phyloP scores from a whole-genome alignment of 2,888 invertebrate species.

The Helleia helle region DNA sequence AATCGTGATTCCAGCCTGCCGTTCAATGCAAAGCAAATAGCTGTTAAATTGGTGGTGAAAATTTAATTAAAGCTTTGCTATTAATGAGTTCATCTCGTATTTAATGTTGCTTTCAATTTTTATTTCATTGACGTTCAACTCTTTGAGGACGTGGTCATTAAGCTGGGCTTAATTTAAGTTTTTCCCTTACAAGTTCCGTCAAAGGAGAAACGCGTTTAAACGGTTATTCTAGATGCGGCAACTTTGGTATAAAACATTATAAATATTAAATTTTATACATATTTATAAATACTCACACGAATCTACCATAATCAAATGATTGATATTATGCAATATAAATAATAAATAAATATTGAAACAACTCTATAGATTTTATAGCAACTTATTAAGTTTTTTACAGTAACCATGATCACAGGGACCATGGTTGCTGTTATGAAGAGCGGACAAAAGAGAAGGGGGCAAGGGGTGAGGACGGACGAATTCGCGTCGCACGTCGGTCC shows the following conservation, averaged over 20 bases:
- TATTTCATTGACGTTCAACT: conserved; percentile 1
- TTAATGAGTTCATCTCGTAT: conserved; percentile 7
- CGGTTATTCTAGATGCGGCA: background rate
- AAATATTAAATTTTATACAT: too few relatives aligned
- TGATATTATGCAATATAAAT: too few relatives aligned
- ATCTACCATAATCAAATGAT: too few relatives aligned
- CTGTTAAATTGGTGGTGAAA: conserved; percentile 8
- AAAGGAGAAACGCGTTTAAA: conserved; percentile 1
- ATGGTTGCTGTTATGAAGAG: too few relatives aligned
- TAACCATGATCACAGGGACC: too few relatives aligned
- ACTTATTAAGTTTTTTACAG: too few relatives aligned
- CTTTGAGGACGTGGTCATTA: conserved; percentile 4
- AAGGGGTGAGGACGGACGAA: too few relatives aligned
- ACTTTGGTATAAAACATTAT: background rate
- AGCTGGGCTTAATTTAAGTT: background rate
- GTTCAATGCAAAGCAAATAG: conserved; percentile 1
- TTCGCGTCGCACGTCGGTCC: too few relatives aligned
- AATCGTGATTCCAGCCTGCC: background rate
- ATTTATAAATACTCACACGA: too few relatives aligned
- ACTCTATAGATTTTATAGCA: too few relatives aligned
- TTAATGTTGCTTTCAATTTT: conserved; percentile 9
- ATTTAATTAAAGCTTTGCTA: conserved; percentile 8
- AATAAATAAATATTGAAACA: too few relatives aligned
- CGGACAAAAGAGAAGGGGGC: too few relatives aligned
- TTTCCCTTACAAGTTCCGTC: background rate